Evolutionary conservation across 64 coral and sea anemone genomes (phyloP).

Genomic region (Exaiptasia diaphana): DNA sequence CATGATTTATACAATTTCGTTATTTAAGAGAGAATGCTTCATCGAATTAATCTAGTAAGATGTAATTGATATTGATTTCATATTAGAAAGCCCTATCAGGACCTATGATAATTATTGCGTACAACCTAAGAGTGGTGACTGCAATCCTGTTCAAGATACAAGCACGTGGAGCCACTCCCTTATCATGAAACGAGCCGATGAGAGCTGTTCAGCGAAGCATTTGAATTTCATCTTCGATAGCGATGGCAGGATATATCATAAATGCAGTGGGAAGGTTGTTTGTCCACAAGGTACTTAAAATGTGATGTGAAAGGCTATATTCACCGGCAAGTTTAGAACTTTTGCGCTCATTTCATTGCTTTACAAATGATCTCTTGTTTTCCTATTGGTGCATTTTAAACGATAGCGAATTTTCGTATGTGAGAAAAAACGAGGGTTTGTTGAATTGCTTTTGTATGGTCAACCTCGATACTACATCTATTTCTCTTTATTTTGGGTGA

Average conservation of each 20-base stretch:
- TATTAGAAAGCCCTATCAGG: not conserved
- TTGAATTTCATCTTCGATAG: not conserved
- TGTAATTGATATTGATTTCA: not conserved
- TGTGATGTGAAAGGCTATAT: too few relatives aligned
- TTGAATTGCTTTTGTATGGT: too few relatives aligned
- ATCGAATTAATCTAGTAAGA: not conserved
- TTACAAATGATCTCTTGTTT: too few relatives aligned
- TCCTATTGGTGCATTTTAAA: too few relatives aligned
- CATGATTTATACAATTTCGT: not conserved
- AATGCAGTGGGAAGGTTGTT: not conserved
- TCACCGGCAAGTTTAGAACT: too few relatives aligned
- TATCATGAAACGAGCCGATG: not conserved
- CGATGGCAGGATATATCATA: constrained; percentile 8
- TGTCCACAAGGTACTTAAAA: constrained; percentile 10
- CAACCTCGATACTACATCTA: not conserved
- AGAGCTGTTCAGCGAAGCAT: not conserved
- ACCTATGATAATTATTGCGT: not conserved
- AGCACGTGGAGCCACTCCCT: constrained; percentile 3
- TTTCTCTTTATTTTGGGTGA: too few relatives aligned
- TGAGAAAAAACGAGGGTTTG: too few relatives aligned
- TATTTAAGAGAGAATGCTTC: not conserved
- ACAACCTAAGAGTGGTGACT: constrained; percentile 2
- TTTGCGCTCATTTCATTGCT: too few relatives aligned
- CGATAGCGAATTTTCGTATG: too few relatives aligned
- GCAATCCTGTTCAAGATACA: not conserved